phyloP scores from a whole-genome alignment of 2,797 vertebrate genomes.

The Scomberomorus guttatus region DNA sequence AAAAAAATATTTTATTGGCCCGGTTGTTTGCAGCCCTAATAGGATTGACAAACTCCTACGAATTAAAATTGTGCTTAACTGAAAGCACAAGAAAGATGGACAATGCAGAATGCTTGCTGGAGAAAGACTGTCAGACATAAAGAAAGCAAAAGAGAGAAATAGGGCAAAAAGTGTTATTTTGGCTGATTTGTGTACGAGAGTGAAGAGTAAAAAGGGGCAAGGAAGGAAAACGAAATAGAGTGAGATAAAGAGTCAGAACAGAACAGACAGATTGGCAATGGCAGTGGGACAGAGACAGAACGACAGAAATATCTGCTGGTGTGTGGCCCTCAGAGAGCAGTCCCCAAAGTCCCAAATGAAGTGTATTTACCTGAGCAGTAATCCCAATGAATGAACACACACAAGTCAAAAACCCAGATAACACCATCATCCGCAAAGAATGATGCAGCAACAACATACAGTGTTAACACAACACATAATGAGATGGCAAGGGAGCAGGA shows the following conservation, averaged over 20 bases:
- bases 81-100: not conserved
- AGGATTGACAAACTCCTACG: conserved; percentile 33
- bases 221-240: conserved; percentile 16
- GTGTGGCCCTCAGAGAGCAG: conserved; percentile 32
- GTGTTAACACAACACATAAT: conserved; percentile 80
- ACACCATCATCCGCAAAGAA: conserved; percentile 74
- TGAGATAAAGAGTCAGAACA: conserved; percentile 35
- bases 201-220: not conserved
- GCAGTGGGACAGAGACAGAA: conserved; percentile 12
- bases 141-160: conserved; percentile 2
- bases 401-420: conserved; percentile 81
- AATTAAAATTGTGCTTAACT: conserved; percentile 43
- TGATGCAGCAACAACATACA: conserved; percentile 58
- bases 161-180: conserved; percentile 30
- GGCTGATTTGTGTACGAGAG: not conserved
- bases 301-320: conserved; percentile 41
- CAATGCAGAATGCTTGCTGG: not conserved
- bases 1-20: conserved; percentile 3
- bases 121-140: not conserved
- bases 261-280: conserved; percentile 9
- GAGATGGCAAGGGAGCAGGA: conserved; percentile 78
- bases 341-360: conserved; percentile 54
- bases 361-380: conserved; percentile 75
- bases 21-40: conserved; percentile 26
- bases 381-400: conserved; percentile 71